Base-by-base conservation (phyloP, 2,113 vertebrate genomes). In the Engraulis encrasicolus region DNA sequence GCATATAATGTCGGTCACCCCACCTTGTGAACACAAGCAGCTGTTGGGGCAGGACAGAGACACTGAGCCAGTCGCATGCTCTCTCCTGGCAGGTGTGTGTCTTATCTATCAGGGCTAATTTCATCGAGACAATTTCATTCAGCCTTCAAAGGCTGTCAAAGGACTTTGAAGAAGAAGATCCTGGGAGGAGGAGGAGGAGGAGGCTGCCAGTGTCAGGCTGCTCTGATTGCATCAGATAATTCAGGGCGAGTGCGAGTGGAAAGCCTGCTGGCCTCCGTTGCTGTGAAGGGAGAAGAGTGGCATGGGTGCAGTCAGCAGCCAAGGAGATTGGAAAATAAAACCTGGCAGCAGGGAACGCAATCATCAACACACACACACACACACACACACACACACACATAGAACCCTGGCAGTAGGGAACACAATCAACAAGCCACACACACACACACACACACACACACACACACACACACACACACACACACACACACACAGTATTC, bases 141-240 rank as follows among this genome's bases (percentile, higher is more conserved):
- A 15, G 61, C 27, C 61, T 36, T 74, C 23, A 34, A 71, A 74
- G 40, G 85, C 78, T 81, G 84, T 5, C 48, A 81, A 78, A 54
- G 20, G 79, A 84, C 83, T 83, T 82, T 74, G 66, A 34, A 14
- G n/a, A n/a, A n/a, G n/a, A 14, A 27, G 27, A 45, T 45, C 40
- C 23, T 74, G 27, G 15, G 31, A 74, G 66, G 27, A 74, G 61
- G n/a, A n/a, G n/a, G n/a, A n/a, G n/a, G n/a, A n/a, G n/a, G n/a
- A n/a, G n/a, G n/a, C n/a, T n/a, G n/a, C n/a, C 31, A 31, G 61
- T 71, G 61, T 34, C 61, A 34, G 31, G 34, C 61, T 71, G 61
- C 27, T 71, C 61, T 71, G 61, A 71, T 34, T 34, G 31, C 61
- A 71, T 71, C 61, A 71, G 27, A 71, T 71, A 71, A 71, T 71